phyloP scores from a whole-genome alignment of 2,113 vertebrate genomes.

The Nycticebus coucang region DNA sequence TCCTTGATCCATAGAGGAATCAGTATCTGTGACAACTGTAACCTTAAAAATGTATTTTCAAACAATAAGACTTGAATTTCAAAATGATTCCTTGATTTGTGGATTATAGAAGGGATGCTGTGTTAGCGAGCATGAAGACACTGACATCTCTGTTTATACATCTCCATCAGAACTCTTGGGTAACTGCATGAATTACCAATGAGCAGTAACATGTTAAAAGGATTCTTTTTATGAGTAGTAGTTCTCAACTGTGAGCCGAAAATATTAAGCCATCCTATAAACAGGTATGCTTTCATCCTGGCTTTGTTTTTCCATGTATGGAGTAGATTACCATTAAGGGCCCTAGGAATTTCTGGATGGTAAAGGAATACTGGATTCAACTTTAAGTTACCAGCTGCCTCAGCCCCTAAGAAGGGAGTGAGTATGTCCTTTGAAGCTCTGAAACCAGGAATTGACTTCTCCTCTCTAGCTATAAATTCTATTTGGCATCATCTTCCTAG shows the following conservation, averaged over 20 bases:
- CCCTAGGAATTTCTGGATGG: neutral
- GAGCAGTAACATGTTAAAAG: neutral
- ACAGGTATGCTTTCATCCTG: neutral
- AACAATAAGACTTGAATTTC: neutral
- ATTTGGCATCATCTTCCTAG: neutral
- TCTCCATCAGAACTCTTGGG: neutral
- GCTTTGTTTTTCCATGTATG: neutral
- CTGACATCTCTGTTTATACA: neutral
- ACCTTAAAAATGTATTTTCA: neutral
- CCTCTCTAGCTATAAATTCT: neutral
- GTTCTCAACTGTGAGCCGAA: neutral
- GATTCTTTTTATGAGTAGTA: neutral
- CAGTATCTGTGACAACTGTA: neutral
- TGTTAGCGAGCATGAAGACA: neutral
- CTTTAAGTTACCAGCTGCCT: neutral
- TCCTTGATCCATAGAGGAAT: neutral
- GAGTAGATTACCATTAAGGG: neutral
- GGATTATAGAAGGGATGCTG: neutral
- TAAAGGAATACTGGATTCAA: neutral
- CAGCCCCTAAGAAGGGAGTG: neutral
- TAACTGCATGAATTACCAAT: neutral
- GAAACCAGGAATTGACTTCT: neutral
- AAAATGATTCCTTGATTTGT: neutral
- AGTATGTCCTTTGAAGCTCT: neutral
- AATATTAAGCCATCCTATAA: neutral